These are phyloP conservation scores for Elanus axillaris DNA, from an alignment of 2,113 vertebrate genomes.

Conservation along the genomic window DNA sequence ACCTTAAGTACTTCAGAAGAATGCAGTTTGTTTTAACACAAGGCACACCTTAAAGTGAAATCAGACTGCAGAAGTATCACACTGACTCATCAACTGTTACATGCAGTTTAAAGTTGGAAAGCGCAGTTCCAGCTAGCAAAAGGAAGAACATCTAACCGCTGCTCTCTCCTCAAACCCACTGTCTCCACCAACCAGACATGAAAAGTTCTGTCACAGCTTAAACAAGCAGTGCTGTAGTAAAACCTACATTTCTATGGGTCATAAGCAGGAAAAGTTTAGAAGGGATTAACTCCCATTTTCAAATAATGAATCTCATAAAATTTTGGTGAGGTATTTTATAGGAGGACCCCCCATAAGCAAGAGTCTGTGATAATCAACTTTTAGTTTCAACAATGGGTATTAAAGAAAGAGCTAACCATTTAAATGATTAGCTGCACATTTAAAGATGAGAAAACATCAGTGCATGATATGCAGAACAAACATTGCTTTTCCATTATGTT, in stretches of 20 bases:
- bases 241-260: neutral
- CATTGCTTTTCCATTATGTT: conserved; percentile 81
- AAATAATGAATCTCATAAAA: neutral
- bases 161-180: conserved; percentile 67
- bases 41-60: neutral
- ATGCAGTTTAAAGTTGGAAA: conserved; percentile 34
- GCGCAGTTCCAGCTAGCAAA: neutral
- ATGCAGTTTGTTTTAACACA: neutral
- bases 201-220: neutral
- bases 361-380: neutral
- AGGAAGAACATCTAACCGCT: neutral
- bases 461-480: conserved; percentile 59
- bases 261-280: neutral
- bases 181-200: conserved; percentile 17
- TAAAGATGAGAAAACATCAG: neutral
- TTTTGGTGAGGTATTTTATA: neutral
- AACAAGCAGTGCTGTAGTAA: neutral
- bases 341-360: neutral
- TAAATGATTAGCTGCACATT: neutral
- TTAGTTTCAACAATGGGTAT: conserved; percentile 61
- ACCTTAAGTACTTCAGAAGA: neutral
- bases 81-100: neutral
- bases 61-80: neutral
- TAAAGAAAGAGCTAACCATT: conserved; percentile 60
- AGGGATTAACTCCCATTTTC: neutral